Evolutionary conservation across 2,113 vertebrate genomes (phyloP), one percentile per base, ranked within the genome.

Genomic region (Chiloscyllium plagiosum): DNA sequence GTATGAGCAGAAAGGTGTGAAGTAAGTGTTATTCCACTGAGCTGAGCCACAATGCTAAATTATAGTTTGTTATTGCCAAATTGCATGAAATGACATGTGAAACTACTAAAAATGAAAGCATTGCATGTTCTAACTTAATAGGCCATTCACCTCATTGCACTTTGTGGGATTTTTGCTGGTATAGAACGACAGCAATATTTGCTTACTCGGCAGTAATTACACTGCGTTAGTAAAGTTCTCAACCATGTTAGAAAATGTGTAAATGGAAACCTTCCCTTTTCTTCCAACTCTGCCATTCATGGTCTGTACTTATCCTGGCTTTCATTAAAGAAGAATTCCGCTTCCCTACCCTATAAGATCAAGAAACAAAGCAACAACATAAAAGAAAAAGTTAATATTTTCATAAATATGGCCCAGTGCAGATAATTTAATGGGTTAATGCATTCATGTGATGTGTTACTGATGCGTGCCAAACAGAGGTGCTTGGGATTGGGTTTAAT

Each of bases 1-100:
- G 24, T 72, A 29, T 95, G 68, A 95, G 68, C 94, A 95, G 13
- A 72, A 52, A 76, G 69, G 94, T 95, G 94, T 95, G 94, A 95
- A 52, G 52, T 95, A 72, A 95, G 94, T 33, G 68, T 15, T 76
- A 17, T 95, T 95, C 69, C 42, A 47, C 68, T 72, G 94, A 95
- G 24, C 94, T 52, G 47, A 95, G 47, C 94, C 47, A 72, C 94
- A 95, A 29, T 50, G 42, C 50, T 76, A 72, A 76, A 52, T 72
- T 95, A n/a, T 37, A 52, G 66, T 72, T 72, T 52, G 26, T 72
- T 24, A 19, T 13, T 72, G 69, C 69, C 69, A 95, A 72, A 72
- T 95, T 52, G 24, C 94, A 52, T 95, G 89, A 93, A 93, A 42
- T 52, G 68, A 95, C 42, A 33, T 50, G 42, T 95, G 52, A 95